Evolutionary conservation across 2,888 invertebrate species (phyloP).

Genomic region (Danaus chrysippus): DNA sequence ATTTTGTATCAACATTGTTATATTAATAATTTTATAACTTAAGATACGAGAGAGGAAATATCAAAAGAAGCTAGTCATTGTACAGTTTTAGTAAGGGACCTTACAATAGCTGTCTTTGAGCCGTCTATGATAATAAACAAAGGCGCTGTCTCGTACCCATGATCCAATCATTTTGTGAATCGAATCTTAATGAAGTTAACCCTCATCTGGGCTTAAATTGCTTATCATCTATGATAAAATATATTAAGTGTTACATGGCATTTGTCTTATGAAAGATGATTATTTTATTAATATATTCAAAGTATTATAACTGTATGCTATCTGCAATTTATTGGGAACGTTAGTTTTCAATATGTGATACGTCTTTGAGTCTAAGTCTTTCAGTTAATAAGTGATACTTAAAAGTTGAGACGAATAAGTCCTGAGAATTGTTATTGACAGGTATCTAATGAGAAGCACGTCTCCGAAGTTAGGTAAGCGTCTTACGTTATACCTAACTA

Average conservation of each 20-base stretch:
- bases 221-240: constrained; percentile 30
- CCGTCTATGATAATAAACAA: constrained; percentile 18
- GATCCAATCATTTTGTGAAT: constrained; percentile 29
- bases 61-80: neutral
- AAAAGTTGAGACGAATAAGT: neutral
- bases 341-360: neutral
- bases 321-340: neutral
- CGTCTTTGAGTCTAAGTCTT: no score
- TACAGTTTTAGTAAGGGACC: neutral
- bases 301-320: neutral
- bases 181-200: constrained; percentile 29
- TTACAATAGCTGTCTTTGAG: constrained; percentile 8
- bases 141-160: constrained; percentile 18
- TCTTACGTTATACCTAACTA: neutral
- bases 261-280: constrained; percentile 18
- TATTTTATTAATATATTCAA: constrained; percentile 14
- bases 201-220: constrained; percentile 30
- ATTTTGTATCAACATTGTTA: no score
- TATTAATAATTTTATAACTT: no score
- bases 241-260: constrained; percentile 22
- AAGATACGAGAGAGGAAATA: no score
- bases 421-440: constrained; percentile 3
- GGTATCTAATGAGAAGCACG: neutral
- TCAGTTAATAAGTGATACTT: neutral
- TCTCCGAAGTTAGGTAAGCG: constrained; percentile 1